Conservation (phyloP, 2,888 invertebrate genomes). For the Folsomia manolachei region DNA sequence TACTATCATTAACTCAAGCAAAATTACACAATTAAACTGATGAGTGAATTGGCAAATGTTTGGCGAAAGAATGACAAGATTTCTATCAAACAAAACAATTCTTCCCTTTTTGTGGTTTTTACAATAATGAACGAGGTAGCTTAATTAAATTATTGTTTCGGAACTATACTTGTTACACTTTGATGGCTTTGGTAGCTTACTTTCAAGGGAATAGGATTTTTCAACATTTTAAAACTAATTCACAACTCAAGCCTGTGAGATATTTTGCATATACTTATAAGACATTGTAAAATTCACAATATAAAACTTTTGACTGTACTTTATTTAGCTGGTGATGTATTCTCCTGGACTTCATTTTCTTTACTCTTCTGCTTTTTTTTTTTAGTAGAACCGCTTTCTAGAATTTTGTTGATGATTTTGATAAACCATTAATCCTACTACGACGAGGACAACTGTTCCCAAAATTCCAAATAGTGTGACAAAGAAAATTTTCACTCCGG, state of each 20-base stretch:
- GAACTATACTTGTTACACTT: not conserved
- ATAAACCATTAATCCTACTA: slow-evolving; percentile 87
- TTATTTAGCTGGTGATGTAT: not conserved
- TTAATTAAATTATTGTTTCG: too few species aligned
- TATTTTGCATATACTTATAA: too few species aligned
- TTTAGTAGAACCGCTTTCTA: slow-evolving; percentile 77
- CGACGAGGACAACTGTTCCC: slow-evolving; percentile 75
- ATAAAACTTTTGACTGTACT: not conserved
- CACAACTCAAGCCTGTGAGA: too few species aligned
- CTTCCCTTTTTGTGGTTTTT: too few species aligned
- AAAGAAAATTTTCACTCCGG: slow-evolving; percentile 86
- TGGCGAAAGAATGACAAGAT: not conserved
- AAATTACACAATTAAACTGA: too few species aligned
- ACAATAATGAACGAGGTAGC: too few species aligned
- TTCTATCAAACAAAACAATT: too few species aligned
- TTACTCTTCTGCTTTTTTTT: slow-evolving; percentile 33
- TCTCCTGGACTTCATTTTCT: not conserved
- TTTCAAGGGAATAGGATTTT: too few species aligned
- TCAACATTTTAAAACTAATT: too few species aligned
- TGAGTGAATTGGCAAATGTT: not conserved
- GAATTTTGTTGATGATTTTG: slow-evolving; percentile 86
- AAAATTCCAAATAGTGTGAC: slow-evolving; percentile 80
- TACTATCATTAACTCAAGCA: too few species aligned
- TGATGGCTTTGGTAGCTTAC: not conserved
- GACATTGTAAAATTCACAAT: too few species aligned